Percentiles rank a stretch among this genome's conserved stretches.
These are phyloP conservation scores for Ammospiza maritima DNA, from an alignment of 2,797 vertebrate genomes.

Conservation along the genomic window DNA sequence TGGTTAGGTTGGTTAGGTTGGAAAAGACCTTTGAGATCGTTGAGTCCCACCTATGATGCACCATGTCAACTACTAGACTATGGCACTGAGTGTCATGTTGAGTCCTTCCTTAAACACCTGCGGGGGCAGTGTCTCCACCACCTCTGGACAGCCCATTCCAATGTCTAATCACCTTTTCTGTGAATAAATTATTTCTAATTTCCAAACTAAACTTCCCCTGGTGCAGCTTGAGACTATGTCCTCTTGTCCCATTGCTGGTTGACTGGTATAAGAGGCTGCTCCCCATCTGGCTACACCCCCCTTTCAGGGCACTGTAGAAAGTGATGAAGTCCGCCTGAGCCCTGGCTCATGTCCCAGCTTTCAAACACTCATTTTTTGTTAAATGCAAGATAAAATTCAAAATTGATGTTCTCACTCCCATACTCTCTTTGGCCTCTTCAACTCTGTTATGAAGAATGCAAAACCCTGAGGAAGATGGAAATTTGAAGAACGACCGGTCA, in stretches of 20 bases:
- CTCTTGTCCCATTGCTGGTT: neutral
- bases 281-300: neutral
- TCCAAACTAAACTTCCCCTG: neutral
- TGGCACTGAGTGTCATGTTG: neutral
- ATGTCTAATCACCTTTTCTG: neutral
- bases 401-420: neutral
- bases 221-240: neutral
- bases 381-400: neutral
- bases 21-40: neutral
- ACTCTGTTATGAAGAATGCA: accelerated
- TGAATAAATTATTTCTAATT: neutral
- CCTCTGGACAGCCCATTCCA: neutral
- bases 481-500: neutral
- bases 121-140: accelerated
- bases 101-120: neutral
- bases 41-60: accelerated
- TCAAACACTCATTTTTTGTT: neutral
- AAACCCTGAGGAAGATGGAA: neutral
- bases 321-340: neutral
- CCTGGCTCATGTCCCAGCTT: neutral
- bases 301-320: neutral
- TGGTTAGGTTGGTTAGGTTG: neutral
- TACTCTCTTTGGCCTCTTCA: neutral
- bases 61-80: neutral
- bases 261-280: neutral